Evolutionary conservation across 2,113 vertebrate species (phyloP).

Genomic region (Cyprinodon brontotheroides): DNA sequence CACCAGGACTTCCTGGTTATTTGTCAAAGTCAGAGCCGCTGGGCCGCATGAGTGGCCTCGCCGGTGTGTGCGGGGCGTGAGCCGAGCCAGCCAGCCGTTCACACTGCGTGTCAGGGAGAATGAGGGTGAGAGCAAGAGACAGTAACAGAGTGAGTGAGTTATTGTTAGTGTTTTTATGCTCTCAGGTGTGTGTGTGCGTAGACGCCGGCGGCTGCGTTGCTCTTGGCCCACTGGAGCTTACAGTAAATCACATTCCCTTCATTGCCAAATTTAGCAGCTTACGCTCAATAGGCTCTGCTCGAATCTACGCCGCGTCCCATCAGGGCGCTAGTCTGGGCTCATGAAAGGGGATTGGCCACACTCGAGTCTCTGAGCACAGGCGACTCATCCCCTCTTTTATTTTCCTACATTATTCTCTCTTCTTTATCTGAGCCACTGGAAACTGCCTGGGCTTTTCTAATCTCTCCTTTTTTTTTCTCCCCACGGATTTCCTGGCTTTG

Average conservation of each 20-base stretch:
- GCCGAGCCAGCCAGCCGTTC: constrained; percentile 63
- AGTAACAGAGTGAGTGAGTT: constrained; percentile 75
- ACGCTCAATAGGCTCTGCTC: constrained; percentile 95
- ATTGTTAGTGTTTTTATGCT: constrained; percentile 59
- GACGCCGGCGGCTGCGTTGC: constrained; percentile 77
- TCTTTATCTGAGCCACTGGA: constrained; percentile 67
- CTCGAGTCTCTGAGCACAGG: constrained; percentile 82
- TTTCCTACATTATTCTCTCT: constrained; percentile 87
- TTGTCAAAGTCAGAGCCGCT: constrained; percentile 98
- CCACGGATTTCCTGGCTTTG: constrained; percentile 62
- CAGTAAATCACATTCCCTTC: constrained; percentile 98
- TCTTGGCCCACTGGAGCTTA: constrained; percentile 84
- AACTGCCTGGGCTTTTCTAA: constrained; percentile 55
- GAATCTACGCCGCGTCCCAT: constrained; percentile 91
- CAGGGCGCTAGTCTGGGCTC: constrained; percentile 92
- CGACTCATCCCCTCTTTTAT: constrained; percentile 83
- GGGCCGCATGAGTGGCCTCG: constrained; percentile 92
- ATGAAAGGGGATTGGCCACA: constrained; percentile 93
- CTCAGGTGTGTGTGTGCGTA: constrained; percentile 37
- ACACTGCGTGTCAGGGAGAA: constrained; percentile 35
- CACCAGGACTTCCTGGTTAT: constrained; percentile 98
- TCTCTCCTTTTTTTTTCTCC: constrained; percentile 47
- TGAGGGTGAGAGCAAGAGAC: constrained; percentile 53
- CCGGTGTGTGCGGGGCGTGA: constrained; percentile 76
- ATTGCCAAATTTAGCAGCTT: constrained; percentile 99